Evolutionary conservation across 2,113 vertebrate genomes (phyloP), one percentile per base, ranked within the genome.

Genomic region (Microtus ochrogaster): DNA sequence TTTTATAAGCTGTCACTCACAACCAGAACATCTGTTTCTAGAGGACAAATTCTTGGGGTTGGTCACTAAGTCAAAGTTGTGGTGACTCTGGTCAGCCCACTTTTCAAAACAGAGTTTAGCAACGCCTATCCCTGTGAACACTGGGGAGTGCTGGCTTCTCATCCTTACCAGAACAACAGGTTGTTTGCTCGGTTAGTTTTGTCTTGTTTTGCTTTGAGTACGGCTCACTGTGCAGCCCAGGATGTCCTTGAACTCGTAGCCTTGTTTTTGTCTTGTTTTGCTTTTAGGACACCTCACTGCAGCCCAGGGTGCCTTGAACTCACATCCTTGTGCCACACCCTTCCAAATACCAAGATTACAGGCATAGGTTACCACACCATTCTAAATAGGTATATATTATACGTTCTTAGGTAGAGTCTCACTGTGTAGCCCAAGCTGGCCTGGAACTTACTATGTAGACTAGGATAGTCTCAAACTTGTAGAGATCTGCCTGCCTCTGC

Each of bases 211-310:
- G 55, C 55, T 58, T 58, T 58, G 17, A 19, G 55, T 19, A 6
- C 3, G 5, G 0, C 55, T 58, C 55, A 6, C 55, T 1, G 0
- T 0, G 1, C 5, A 58, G 55, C 17, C 17, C 55, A 58, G 55
- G 16, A 5, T 58, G 55, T 17, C 55, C 55, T 58, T 58, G 55
- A 58, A 58, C 55, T 58, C 55, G 5, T 2, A 58, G 16, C 14
- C 1, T 78, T 78, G 41, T 4, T 52, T 52, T 52, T 52, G 8
- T 26, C 74, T 52, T 16, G 14, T 52, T 52, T 52, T 55, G 55
- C 55, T 55, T 55, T 55, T 4, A 55, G 55, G 3, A 17, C 14
- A 4, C 52, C 52, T 55, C 52, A 16, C 52, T 55, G 52, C 16
- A 55, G 55, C 55, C 55, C 55, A 55, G 55, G 16, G 55, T 55